phyloP scores from a whole-genome alignment of 2,113 vertebrate genomes.

The Lanius ludovicianus region DNA sequence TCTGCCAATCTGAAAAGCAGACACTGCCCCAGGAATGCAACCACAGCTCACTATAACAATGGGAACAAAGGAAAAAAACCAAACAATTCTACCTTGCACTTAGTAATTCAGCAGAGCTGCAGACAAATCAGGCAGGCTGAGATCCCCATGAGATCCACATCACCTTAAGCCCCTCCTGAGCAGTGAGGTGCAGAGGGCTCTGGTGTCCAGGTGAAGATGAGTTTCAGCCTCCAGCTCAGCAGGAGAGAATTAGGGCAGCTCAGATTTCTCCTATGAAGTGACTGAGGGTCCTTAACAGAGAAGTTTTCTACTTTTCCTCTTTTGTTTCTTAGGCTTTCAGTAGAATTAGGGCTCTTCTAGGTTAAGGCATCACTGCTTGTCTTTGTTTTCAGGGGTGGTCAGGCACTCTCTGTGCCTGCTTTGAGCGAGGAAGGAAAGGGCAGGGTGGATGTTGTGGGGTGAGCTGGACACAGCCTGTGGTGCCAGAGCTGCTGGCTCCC shows the following conservation, averaged over 20 bases:
- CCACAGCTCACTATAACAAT: background rate
- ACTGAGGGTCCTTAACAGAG: fast-evolving
- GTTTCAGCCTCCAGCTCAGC: background rate
- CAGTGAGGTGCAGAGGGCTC: background rate
- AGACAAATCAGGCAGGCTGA: background rate
- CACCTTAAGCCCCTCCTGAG: background rate
- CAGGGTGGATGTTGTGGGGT: background rate
- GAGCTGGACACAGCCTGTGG: fast-evolving
- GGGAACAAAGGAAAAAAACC: background rate
- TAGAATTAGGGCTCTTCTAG: background rate
- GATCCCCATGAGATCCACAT: background rate
- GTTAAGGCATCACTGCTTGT: fast-evolving
- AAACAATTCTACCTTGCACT: background rate
- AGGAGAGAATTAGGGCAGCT: slow-evolving; percentile 1
- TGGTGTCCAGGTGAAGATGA: background rate
- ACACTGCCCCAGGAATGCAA: background rate
- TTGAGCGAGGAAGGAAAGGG: background rate
- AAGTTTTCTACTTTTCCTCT: fast-evolving
- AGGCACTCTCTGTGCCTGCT: fast-evolving
- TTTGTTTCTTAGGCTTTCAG: background rate
- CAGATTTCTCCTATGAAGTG: background rate
- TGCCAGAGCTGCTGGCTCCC: background rate
- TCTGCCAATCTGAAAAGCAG: slow-evolving; percentile 28
- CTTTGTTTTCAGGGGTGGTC: background rate
- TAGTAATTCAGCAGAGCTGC: background rate